Base-by-base conservation (phyloP, 2,113 vertebrate species). In the Stegostoma tigrinum region DNA sequence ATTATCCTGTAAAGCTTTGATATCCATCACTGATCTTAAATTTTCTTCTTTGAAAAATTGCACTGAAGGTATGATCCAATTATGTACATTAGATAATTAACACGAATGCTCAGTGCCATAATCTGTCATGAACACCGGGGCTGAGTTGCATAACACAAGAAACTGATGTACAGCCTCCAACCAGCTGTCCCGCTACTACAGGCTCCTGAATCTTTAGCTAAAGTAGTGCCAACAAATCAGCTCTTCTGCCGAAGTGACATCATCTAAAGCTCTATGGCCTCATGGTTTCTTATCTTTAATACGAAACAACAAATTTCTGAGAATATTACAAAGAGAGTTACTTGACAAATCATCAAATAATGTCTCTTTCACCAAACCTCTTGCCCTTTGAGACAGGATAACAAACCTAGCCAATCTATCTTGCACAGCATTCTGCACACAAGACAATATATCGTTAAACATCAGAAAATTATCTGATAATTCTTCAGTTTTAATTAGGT, bases 1-100 rank as follows among this genome's bases (percentile, higher is more conserved):
- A 96, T 97, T 96, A 96, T 97, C 97, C 87, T 97, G 97, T 91
- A 97, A 96, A 61, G 97, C 96, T 96, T 97, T 96, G 95, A 97
- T 66, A 96, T 98, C 98, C 98, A 98, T 98, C 6, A 96, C 70
- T 80, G 70, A 45, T 70, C 48, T 66, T 38, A 72, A 34, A 48
- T 52, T 72, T 95, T 95, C 67, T 72, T 95, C 68, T 45, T 48
- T 27, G 42, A 52, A 95, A 95, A 72, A 94, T 17, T 66, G 42
- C 30, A 48, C n/a, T 52, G 45, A 96, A 52, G 72, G 48, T 10
- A 95, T 72, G 96, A 95, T 45, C 27, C 96, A 96, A 83, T 55
- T 89, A 55, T 78, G 17, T 38, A 2, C 15, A 85, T 45, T 95
- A 96, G 94, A 64, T n/a, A 95, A 96, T 75, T 91, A 96, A 96